phyloP scores from a whole-genome alignment of 92 coral and sea anemone species.

The Porites lobata region DNA sequence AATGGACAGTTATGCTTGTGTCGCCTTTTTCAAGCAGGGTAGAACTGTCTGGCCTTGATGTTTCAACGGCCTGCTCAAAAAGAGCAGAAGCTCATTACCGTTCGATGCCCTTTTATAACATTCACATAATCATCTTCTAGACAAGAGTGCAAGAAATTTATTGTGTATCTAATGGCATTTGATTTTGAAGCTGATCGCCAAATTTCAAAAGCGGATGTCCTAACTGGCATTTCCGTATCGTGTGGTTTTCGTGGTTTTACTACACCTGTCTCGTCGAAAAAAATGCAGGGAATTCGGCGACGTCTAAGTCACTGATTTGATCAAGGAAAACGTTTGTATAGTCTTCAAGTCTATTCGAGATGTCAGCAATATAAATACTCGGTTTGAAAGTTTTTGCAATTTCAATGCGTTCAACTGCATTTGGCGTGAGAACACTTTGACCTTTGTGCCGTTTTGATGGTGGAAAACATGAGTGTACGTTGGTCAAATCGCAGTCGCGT shows the following conservation, averaged over 20 bases:
- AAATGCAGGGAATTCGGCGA: no score
- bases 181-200: background rate
- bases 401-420: conserved; percentile 40
- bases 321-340: background rate
- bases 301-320: background rate
- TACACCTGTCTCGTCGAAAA: no score
- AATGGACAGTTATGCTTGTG: conserved; percentile 45
- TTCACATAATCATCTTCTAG: rapidly evolving
- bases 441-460: background rate
- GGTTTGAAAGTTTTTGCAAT: conserved; percentile 37
- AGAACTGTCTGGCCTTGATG: no score
- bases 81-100: background rate
- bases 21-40: background rate
- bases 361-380: conserved; percentile 34
- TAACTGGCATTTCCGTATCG: conserved; percentile 16
- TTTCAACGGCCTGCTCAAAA: no score
- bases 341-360: conserved; percentile 17
- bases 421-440: conserved; percentile 16
- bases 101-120: conserved; percentile 14
- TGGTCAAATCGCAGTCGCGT: conserved; percentile 28
- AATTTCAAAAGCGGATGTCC: conserved; percentile 5
- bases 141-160: no score
- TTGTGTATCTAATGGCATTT: background rate
- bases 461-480: conserved; percentile 8
- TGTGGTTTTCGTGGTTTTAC: background rate